Evolutionary conservation across 2,888 invertebrate genomes (phyloP), one percentile per base, ranked within the genome.

Genomic region (Phania funesta): DNA sequence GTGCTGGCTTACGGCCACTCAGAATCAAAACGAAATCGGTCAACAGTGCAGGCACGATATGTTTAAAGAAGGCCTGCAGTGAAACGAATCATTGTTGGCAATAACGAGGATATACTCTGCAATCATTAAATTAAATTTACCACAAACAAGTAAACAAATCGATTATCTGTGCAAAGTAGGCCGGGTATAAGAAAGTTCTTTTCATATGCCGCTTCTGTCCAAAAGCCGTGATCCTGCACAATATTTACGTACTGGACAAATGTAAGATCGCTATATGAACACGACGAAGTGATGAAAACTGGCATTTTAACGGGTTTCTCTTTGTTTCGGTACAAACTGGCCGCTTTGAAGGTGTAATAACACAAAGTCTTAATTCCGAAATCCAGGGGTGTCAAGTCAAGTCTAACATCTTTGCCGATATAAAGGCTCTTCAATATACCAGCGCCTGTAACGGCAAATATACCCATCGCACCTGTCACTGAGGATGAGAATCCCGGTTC

Each of bases 301-400:
- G 84, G 80, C 46, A 84, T 58, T n/a, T 65, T 50, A 0, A 83
- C 83, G 4, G 60, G 65, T 48, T 20, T 54, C 3, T 29, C 22
- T 13, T 9, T 11, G 20, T 35, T 68, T 9, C 38, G 35, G 70
- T 77, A 81, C 11, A 78, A 16, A 20, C 18, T 5, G 2, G 58
- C 26, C 0, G 82, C 20, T 70, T 64, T 74, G 0, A 38, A 3
- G 0, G 70, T 41, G 29, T 65, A 78, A 64, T 74, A 75, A 3
- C 74, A 32, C n/a, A 82, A 22, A 7, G 20, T 3, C 16, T 78
- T 89, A 3, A 86, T 84, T 56, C 85, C 85, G 16, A 87, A 11
- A 58, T 89, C 89, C 68, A 86, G 85, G 0, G 89, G 88, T 13
- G 87, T 86, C 0, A 88, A 56, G 24, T 89, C 88, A 62, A 90